These are phyloP conservation scores for Morpho achilles DNA, from an alignment of 2,888 invertebrate genomes.

Conservation along the genomic window DNA sequence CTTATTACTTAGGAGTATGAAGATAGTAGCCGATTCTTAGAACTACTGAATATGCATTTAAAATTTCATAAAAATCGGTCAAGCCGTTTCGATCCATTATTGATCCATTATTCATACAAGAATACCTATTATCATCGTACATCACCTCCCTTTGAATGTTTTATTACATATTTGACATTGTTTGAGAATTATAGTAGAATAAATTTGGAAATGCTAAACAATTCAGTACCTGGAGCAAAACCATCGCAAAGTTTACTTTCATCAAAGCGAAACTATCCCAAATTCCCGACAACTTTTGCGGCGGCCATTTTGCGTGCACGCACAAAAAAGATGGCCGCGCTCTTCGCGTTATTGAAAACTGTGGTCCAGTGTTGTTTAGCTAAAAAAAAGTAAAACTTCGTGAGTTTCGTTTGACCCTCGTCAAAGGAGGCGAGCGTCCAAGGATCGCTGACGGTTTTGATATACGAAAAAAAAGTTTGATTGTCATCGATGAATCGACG, in stretches of 20 bases:
- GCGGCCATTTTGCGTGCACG: slow-evolving; percentile 38
- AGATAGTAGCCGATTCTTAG: too few relatives aligned
- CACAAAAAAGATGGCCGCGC: slow-evolving; percentile 40
- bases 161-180: too few relatives aligned
- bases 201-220: too few relatives aligned
- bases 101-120: too few relatives aligned
- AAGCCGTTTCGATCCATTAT: too few relatives aligned
- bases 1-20: too few relatives aligned
- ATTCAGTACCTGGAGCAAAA: too few relatives aligned
- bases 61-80: too few relatives aligned
- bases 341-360: slow-evolving; percentile 32
- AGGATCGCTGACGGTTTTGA: slow-evolving; percentile 5
- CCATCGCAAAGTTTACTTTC: slow-evolving; percentile 30
- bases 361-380: slow-evolving; percentile 24
- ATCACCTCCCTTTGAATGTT: too few relatives aligned
- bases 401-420: slow-evolving; percentile 12
- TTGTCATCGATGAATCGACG: slow-evolving; percentile 10
- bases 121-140: too few relatives aligned
- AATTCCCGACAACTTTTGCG: slow-evolving; percentile 36
- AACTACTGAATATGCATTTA: too few relatives aligned
- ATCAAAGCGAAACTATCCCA: slow-evolving; percentile 35
- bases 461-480: slow-evolving; percentile 4
- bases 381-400: slow-evolving; percentile 15
- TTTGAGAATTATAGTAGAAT: too few relatives aligned
- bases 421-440: slow-evolving; percentile 6